Conservation (phyloP, 1,140 invertebrate genomes). For the Euschistus heros region DNA sequence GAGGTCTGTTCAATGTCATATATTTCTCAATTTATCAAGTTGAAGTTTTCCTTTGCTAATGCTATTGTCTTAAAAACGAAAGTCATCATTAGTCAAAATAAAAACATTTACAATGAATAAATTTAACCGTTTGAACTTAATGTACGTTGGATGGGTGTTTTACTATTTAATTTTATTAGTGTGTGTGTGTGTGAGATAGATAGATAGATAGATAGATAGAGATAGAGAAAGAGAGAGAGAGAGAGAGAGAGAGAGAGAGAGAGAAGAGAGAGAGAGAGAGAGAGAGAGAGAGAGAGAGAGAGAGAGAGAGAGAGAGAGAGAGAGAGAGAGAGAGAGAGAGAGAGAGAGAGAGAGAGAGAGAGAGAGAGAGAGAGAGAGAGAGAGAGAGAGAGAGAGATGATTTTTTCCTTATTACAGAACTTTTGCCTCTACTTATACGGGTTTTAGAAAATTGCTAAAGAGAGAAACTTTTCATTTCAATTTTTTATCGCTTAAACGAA, state of each 20-base stretch:
- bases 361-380: slow-evolving; percentile 14
- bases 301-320: slow-evolving; percentile 17
- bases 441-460: no score
- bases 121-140: no score
- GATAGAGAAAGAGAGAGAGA: neutral
- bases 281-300: slow-evolving; percentile 11
- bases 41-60: no score
- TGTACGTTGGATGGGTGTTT: no score
- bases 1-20: no score
- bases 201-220: neutral
- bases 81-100: no score
- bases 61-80: no score
- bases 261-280: slow-evolving; percentile 7
- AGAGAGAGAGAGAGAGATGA: neutral
- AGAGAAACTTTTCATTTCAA: no score
- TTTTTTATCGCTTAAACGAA: no score
- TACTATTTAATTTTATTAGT: no score
- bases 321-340: slow-evolving; percentile 1
- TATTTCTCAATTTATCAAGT: no score
- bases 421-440: neutral
- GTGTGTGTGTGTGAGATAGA: neutral
- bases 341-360: slow-evolving; percentile 15
- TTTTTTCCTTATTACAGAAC: neutral
- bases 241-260: neutral
- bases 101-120: no score